Conservation (phyloP, 1,140 invertebrate genomes). For the Drosophila quadrilineata region DNA sequence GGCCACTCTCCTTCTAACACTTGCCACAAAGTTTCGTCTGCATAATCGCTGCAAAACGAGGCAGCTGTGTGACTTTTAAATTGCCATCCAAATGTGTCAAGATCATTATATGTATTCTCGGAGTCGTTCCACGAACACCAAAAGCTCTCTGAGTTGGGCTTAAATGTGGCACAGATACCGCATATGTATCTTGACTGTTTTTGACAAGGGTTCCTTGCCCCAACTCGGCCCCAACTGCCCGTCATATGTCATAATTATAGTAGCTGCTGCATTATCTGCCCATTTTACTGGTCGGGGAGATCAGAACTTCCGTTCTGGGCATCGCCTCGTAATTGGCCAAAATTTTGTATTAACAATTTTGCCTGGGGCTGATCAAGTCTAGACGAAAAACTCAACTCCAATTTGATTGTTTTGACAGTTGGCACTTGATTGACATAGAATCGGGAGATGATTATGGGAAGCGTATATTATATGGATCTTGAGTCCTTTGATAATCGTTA, state of each 20-base stretch:
- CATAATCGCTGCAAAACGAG: slow-evolving; percentile 4
- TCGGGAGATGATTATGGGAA: neutral
- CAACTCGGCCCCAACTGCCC: slow-evolving; percentile 20
- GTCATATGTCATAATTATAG: slow-evolving; percentile 76
- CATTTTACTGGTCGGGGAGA: neutral
- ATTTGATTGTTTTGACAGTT: slow-evolving; percentile 66
- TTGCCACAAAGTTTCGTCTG: too few relatives aligned
- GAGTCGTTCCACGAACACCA: slow-evolving; percentile 56
- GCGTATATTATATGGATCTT: too few relatives aligned
- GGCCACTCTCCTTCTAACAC: slow-evolving; percentile 1
- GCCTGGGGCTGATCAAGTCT: slow-evolving; percentile 57
- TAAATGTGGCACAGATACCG: slow-evolving; percentile 15
- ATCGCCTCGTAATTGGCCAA: slow-evolving; percentile 56
- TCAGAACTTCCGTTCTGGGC: slow-evolving; percentile 13
- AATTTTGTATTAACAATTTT: slow-evolving; percentile 37
- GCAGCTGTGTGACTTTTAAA: slow-evolving; percentile 59
- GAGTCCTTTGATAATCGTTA: too few relatives aligned
- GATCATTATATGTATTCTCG: slow-evolving; percentile 38
- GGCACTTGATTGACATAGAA: slow-evolving; percentile 43
- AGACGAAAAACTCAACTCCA: slow-evolving; percentile 53
- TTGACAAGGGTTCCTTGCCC: slow-evolving; percentile 59
- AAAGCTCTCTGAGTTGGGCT: slow-evolving; percentile 21
- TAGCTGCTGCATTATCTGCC: slow-evolving; percentile 38
- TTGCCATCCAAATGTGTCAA: slow-evolving; percentile 69
- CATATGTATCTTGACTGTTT: neutral